These are phyloP conservation scores for Zygogramma bicolorata DNA, from an alignment of 2,888 invertebrate species.

Conservation along the genomic window DNA sequence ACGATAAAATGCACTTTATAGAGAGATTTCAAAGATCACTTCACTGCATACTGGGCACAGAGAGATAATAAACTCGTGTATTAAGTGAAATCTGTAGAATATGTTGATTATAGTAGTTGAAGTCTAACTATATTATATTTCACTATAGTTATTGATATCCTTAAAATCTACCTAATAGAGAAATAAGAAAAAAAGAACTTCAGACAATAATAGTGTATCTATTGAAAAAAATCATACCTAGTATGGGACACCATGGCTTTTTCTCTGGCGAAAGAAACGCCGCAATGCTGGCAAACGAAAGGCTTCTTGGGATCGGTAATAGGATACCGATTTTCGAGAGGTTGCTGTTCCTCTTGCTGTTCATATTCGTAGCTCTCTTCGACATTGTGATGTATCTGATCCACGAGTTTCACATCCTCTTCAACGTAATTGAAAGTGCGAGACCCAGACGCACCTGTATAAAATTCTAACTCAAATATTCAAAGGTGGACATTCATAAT, in stretches of 20 bases:
- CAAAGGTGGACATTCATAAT: neutral
- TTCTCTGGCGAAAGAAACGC: constrained; percentile 81
- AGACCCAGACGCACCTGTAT: constrained; percentile 59
- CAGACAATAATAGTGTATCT: no score
- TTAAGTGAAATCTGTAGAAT: no score
- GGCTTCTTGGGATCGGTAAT: constrained; percentile 80
- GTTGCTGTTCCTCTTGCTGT: constrained; percentile 31
- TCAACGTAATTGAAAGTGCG: constrained; percentile 67
- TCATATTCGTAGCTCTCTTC: constrained; percentile 45
- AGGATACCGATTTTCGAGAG: constrained; percentile 67
- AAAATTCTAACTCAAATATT: neutral
- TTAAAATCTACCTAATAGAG: no score
- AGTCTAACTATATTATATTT: no score
- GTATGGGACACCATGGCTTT: constrained; percentile 85
- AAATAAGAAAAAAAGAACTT: no score
- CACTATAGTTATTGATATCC: no score
- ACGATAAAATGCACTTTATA: no score
- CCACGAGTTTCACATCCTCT: constrained; percentile 68
- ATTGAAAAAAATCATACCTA: no score
- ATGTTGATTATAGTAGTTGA: no score
- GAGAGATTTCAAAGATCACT: no score
- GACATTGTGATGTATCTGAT: constrained; percentile 65
- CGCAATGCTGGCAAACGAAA: constrained; percentile 84
- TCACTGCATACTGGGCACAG: no score
- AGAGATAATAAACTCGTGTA: no score